Evolutionary conservation across 2,797 vertebrate genomes (phyloP).

Genomic region (Sarcophilus harrisii): DNA sequence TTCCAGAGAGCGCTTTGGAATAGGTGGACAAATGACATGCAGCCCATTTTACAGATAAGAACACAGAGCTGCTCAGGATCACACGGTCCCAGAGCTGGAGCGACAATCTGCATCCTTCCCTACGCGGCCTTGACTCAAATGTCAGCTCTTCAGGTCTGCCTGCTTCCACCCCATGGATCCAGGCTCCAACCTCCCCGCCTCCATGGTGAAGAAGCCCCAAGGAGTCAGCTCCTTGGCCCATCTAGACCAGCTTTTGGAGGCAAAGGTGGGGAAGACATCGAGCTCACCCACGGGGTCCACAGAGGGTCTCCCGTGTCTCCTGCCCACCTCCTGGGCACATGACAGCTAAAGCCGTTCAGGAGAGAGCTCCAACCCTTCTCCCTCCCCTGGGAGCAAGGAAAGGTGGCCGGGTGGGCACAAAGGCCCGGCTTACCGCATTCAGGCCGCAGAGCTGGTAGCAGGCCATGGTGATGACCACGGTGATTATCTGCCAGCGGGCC

Average conservation of each 20-base stretch:
- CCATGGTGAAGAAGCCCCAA: no score
- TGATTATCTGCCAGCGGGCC: constrained; percentile 93
- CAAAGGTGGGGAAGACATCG: neutral
- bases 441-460: constrained; percentile 97
- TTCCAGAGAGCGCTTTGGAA: neutral
- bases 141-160: no score
- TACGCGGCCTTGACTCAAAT: no score
- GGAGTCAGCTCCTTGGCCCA: neutral
- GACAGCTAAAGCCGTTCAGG: neutral
- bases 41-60: neutral
- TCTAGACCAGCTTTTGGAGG: neutral
- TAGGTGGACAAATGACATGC: neutral
- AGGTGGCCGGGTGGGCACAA: neutral
- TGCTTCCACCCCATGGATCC: neutral
- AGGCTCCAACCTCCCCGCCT: no score
- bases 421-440: constrained; percentile 90
- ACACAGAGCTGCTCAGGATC: neutral
- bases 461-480: constrained; percentile 91
- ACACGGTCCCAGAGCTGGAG: neutral
- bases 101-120: neutral
- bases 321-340: neutral
- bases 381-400: neutral
- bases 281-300: neutral
- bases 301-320: neutral
- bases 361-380: neutral